These are phyloP conservation scores for Drosophila pseudoobscura DNA, from an alignment of 1,140 invertebrate species.

Conservation along the genomic window DNA sequence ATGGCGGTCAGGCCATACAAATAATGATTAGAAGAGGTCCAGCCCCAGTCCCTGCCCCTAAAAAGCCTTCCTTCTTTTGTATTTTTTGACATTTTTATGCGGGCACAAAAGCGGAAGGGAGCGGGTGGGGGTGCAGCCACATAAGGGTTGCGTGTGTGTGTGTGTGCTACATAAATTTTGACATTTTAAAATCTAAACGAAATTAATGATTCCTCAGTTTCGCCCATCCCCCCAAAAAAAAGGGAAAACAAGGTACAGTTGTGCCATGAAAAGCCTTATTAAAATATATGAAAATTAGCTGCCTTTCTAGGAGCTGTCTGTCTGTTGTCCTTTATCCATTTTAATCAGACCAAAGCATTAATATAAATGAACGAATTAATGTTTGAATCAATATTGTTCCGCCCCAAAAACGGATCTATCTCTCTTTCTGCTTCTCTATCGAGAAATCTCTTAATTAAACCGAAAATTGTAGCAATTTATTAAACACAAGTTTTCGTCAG, in stretches of 20 bases:
- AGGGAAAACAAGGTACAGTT: slow-evolving; percentile 55
- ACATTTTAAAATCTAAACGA: slow-evolving; percentile 77
- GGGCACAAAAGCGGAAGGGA: slow-evolving; percentile 60
- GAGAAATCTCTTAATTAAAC: slow-evolving; percentile 75
- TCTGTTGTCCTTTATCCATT: slow-evolving; percentile 10
- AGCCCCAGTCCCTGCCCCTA: neutral
- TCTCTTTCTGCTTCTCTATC: neutral
- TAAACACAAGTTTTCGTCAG: slow-evolving; percentile 13
- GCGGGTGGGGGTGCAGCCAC: neutral
- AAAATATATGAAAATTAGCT: slow-evolving; percentile 31
- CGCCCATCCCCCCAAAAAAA: neutral
- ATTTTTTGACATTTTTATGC: slow-evolving; percentile 82
- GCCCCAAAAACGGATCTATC: neutral
- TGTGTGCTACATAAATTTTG: slow-evolving; percentile 59
- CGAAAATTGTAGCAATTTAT: slow-evolving; percentile 78
- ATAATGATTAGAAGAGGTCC: slow-evolving; percentile 76
- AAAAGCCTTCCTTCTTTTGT: slow-evolving; percentile 39
- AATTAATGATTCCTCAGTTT: slow-evolving; percentile 74
- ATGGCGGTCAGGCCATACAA: slow-evolving; percentile 60
- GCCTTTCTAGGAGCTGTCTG: neutral
- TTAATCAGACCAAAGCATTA: slow-evolving; percentile 43
- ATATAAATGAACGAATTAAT: slow-evolving; percentile 45
- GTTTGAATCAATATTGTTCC: slow-evolving; percentile 13
- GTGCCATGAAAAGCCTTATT: slow-evolving; percentile 39
- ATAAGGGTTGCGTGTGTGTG: slow-evolving; percentile 44